Percentiles rank a stretch among this genome's conserved stretches.
phyloP scores from a whole-genome alignment of 64 coral and sea anemone species.

The Actinia tenebrosa region DNA sequence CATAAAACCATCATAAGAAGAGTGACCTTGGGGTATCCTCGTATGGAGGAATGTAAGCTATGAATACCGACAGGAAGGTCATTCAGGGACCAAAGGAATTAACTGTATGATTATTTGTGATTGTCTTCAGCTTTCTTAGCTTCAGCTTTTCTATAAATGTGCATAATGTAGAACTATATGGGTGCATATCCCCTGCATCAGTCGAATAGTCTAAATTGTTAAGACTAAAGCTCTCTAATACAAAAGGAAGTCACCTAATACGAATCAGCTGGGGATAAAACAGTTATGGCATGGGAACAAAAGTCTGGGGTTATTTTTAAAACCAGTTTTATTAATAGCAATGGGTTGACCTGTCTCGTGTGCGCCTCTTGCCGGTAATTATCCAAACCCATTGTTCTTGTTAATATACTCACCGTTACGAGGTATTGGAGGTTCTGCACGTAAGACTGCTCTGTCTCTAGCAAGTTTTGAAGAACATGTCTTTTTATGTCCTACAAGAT shows the following conservation, averaged over 20 bases:
- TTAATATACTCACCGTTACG: conserved; percentile 61
- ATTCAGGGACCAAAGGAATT: not conserved
- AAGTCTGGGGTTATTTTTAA: not conserved
- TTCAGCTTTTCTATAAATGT: not conserved
- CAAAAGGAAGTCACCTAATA: not conserved
- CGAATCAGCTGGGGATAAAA: not conserved
- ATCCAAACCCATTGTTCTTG: not conserved
- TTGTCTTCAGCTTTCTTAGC: not conserved
- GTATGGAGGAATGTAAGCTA: not conserved
- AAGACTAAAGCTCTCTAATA: not conserved
- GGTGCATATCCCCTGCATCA: not conserved
- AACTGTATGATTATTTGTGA: not conserved
- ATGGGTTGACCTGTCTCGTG: not conserved
- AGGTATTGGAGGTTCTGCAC: conserved; percentile 92
- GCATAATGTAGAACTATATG: not conserved
- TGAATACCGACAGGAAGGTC: not conserved
- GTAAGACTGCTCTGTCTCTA: conserved; percentile 94
- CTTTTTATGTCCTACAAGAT: conserved; percentile 64
- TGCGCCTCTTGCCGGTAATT: not conserved
- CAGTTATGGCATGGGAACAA: not conserved
- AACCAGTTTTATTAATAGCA: not conserved
- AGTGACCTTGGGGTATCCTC: conserved; percentile 19
- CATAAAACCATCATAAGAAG: not conserved
- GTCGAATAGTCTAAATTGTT: not conserved
- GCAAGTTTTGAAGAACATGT: conserved; percentile 89